Evolutionary conservation across 37 sponge, comb jelly and placozoan genomes (phyloP).

Genomic region (Cliona cf. orientalis): DNA sequence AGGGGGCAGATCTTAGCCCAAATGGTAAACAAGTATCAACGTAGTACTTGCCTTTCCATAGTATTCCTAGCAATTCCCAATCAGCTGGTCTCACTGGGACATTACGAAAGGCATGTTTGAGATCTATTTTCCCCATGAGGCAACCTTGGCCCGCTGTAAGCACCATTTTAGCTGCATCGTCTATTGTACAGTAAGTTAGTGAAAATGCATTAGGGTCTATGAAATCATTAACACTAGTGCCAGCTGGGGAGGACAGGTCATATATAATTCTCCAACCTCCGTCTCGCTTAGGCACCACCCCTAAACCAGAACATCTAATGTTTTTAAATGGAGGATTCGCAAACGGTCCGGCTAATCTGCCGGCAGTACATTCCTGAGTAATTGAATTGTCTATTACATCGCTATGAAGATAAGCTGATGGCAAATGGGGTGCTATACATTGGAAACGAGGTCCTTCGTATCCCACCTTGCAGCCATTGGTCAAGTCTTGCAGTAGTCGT

Average conservation of each 20-base stretch:
- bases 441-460: too few relatives aligned
- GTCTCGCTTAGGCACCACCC: too few relatives aligned
- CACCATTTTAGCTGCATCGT: slow-evolving; percentile 28
- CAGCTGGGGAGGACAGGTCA: slow-evolving; percentile 53
- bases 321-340: slow-evolving; percentile 16
- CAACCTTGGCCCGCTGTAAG: slow-evolving; percentile 4
- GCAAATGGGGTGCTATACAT: too few relatives aligned
- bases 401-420: too few relatives aligned
- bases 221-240: slow-evolving; percentile 30
- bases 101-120: slow-evolving; percentile 40
- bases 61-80: slow-evolving; percentile 40
- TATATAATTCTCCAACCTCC: slow-evolving; percentile 36
- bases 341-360: slow-evolving; percentile 13
- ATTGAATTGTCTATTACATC: slow-evolving; percentile 16
- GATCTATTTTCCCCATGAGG: slow-evolving; percentile 41
- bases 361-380: not conserved
- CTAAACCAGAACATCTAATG: too few relatives aligned
- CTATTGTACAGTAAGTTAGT: too few relatives aligned
- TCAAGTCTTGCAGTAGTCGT: too few relatives aligned
- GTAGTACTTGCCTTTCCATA: slow-evolving; percentile 27
- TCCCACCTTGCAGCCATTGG: too few relatives aligned
- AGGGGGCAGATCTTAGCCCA: slow-evolving; percentile 36
- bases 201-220: too few relatives aligned
- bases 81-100: slow-evolving; percentile 31
- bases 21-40: slow-evolving; percentile 42